Base-by-base conservation (phyloP, 2,888 invertebrate genomes). In the Xestia c-nigrum region DNA sequence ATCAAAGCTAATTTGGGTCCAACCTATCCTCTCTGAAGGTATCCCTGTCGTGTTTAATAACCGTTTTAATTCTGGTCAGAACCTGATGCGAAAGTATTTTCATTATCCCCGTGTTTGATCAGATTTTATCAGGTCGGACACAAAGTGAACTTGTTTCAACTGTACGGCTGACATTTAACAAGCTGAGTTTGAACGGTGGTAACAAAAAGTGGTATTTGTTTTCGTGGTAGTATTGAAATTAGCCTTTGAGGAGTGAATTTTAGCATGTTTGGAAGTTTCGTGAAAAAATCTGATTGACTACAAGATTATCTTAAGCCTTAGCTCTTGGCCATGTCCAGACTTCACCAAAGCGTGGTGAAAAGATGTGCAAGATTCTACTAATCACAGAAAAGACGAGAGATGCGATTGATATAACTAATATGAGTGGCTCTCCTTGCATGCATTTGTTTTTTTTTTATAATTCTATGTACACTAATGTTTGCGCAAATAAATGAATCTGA, bases 71-170 rank as follows among this genome's bases (percentile, higher is more conserved):
- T 63, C 69, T 38, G 31, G 16, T 46, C 52, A 52, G 12, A 72
- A 72, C 70, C 43, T 55, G 69, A 72, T 50, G 46, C 12, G 12
- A 85, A 84, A 85, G 78, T 84, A 85, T 85, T 84, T 84, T 85
- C 65, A 82, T 81, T 55, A 73, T 40, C 38, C 31, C 24, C 16
- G 19, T 72, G 57, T 85, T 79, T 70, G 85, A 66, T 85, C 81
- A 72, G 52, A 81, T 83, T 85, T 83, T 70, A 72, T 67, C 31
- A 21, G 66, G 61, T 14, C 67, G 73, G 43, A 70, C 63, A 69
- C 50, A 73, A 81, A 76, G 57, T 69, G 63, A 83, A 76, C 76
- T 81, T 81, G 65, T 83, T 85, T 70, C 38, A 82, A 75, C 85
- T 63, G 71, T 47, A 38, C 24, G 50, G 40, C 63, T 67, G 68